Percentiles rank a stretch among this genome's conserved stretches.
These are phyloP conservation scores for Agriopis leucophaearia DNA, from an alignment of 2,888 invertebrate genomes.

Conservation along the genomic window DNA sequence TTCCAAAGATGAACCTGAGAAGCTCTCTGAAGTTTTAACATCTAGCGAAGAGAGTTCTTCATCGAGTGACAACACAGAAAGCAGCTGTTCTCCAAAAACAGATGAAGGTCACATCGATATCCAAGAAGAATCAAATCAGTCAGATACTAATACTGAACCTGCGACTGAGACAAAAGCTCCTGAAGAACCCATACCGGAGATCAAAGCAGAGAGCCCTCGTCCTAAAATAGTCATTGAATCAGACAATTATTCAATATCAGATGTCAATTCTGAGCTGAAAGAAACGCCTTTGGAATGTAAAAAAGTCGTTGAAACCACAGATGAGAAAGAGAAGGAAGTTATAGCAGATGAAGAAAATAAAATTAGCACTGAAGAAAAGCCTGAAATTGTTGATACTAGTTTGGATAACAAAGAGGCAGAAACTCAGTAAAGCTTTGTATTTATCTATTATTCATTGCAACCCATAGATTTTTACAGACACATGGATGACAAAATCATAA, in stretches of 20 bases:
- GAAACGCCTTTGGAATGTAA: slow-evolving; percentile 55
- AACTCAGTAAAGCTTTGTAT: slow-evolving; percentile 3
- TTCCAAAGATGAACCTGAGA: slow-evolving; percentile 75
- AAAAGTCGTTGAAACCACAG: slow-evolving; percentile 31
- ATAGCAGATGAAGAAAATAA: slow-evolving; percentile 41
- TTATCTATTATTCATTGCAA: background rate
- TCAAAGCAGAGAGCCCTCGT: slow-evolving; percentile 47
- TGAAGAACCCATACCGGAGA: slow-evolving; percentile 47
- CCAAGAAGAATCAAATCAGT: slow-evolving; percentile 65
- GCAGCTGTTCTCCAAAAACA: slow-evolving; percentile 78
- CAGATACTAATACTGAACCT: slow-evolving; percentile 54
- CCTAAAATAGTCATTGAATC: slow-evolving; percentile 56
- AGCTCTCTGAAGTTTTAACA: slow-evolving; percentile 72
- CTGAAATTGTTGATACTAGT: slow-evolving; percentile 46
- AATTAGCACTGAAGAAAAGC: slow-evolving; percentile 50
- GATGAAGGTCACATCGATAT: slow-evolving; percentile 65
- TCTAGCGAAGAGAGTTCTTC: slow-evolving; percentile 82
- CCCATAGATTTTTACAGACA: too few relatives aligned
- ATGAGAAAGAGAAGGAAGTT: slow-evolving; percentile 31
- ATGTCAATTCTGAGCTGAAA: slow-evolving; percentile 74
- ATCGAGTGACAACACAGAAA: slow-evolving; percentile 80
- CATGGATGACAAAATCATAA: too few relatives aligned
- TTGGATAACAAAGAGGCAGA: slow-evolving; percentile 30
- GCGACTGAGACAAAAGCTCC: slow-evolving; percentile 50
- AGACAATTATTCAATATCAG: slow-evolving; percentile 77